Evolutionary conservation across 2,888 invertebrate genomes (phyloP).

Genomic region (Eurois occulta): DNA sequence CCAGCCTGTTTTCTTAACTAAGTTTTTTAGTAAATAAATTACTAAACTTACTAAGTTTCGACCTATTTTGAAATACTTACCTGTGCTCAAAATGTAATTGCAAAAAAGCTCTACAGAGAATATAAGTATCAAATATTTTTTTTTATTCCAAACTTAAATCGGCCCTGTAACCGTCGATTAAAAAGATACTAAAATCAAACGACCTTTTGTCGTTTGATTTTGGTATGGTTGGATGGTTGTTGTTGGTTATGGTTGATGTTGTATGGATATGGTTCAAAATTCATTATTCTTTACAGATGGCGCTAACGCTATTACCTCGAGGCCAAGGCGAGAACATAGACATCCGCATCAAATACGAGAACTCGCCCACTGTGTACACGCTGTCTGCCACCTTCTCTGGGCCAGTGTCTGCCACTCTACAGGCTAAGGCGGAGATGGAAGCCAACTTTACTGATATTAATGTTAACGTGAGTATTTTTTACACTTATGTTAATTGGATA

Average conservation of each 20-base stretch:
- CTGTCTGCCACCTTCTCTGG: conserved; percentile 81
- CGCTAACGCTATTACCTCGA: conserved; percentile 80
- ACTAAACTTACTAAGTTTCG: too few species aligned
- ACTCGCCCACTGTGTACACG: conserved; percentile 69
- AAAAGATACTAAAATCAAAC: neutral
- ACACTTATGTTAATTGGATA: neutral
- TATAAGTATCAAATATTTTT: too few species aligned
- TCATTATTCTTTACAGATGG: conserved; percentile 73
- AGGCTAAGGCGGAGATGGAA: conserved; percentile 78
- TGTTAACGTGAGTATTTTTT: conserved; percentile 77
- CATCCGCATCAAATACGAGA: conserved; percentile 78
- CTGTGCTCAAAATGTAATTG: too few species aligned
- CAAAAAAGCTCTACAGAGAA: neutral
- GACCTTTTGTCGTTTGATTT: too few species aligned
- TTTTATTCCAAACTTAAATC: neutral
- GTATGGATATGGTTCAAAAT: neutral
- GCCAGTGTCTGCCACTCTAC: conserved; percentile 77
- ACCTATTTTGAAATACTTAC: neutral
- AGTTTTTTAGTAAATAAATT: too few species aligned
- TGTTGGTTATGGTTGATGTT: too few species aligned
- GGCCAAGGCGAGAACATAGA: conserved; percentile 80
- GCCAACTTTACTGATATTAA: conserved; percentile 82
- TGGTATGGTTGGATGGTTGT: too few species aligned
- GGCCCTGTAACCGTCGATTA: neutral
- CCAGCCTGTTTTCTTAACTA: too few species aligned